These are phyloP conservation scores for Siderastrea radians DNA, from an alignment of 92 coral and sea anemone genomes.

Conservation along the genomic window DNA sequence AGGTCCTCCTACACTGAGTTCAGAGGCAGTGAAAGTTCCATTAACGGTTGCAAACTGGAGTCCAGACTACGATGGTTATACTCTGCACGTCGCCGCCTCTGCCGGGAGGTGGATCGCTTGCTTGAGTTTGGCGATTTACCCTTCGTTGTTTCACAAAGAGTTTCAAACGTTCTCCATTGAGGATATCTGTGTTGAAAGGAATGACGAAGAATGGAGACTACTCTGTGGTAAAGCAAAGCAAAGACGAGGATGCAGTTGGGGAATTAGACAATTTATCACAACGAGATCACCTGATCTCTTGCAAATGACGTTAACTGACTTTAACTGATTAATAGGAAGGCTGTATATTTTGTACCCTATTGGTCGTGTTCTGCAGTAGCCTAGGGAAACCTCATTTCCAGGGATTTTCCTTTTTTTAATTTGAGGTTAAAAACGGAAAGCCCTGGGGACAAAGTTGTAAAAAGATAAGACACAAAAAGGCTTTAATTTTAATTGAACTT, in stretches of 20 bases:
- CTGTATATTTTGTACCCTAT: too few species aligned
- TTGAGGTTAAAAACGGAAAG: too few species aligned
- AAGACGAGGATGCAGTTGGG: background rate
- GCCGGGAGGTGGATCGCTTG: constrained; percentile 86
- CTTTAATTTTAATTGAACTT: too few species aligned
- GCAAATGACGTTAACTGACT: too few species aligned
- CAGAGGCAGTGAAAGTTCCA: background rate
- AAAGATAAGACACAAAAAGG: too few species aligned
- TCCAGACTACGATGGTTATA: constrained; percentile 79
- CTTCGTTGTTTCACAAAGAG: constrained; percentile 73
- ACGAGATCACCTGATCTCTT: too few species aligned
- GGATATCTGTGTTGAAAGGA: constrained; percentile 42
- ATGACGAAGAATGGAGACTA: background rate
- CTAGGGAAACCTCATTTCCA: too few species aligned
- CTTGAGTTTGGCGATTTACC: constrained; percentile 66
- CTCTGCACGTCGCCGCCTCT: constrained; percentile 77
- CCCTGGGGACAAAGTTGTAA: too few species aligned
- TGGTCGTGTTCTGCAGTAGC: too few species aligned
- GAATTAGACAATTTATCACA: too few species aligned
- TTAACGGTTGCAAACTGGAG: constrained; percentile 65
- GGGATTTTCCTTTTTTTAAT: too few species aligned
- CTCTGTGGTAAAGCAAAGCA: background rate
- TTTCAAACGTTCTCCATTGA: constrained; percentile 77
- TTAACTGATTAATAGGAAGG: too few species aligned
- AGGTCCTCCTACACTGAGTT: background rate